Base-by-base conservation (phyloP, 2,888 invertebrate species). In the Lasioglossum malachurum region DNA sequence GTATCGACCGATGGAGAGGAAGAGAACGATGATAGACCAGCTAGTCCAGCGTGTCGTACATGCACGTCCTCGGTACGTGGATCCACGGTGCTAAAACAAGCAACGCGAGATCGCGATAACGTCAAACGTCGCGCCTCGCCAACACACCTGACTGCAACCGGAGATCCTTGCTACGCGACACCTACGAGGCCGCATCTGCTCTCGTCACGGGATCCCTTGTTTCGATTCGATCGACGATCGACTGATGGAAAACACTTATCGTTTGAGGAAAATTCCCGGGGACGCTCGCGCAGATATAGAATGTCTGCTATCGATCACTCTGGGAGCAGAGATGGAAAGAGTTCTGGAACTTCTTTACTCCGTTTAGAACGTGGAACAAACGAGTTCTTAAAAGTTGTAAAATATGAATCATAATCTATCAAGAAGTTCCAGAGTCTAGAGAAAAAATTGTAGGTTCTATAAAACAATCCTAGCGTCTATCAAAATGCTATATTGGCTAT, bases 101-200 rank as follows among this genome's bases (percentile, higher is more conserved):
- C 82, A 87, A 87, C 75, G 64, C 64, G 87, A 89, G 91, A 93
- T 92, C 88, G 84, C 88, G 93, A 93, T 93, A 92, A 92, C 89
- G 72, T 82, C 57, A 76, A 91, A 87, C 73, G 82, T 81, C 85
- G 82, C 86, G 82, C 77, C 87, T 88, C 79, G 84, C 90, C 71
- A 85, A 89, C 92, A 93, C 93, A 93, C 92, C 93, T 93, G 93
- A 93, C 92, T 92, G 94, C 93, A 94, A 93, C 89, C 90, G 90
- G 94, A 94, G 93, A 94, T 89, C 86, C 71, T 14, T 87, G 92
- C 91, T 90, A 94, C 86, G 89, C 90, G 94, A 93, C 91, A 93
- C 94, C 87, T 74, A 80, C 80, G 82, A 80, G 76, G 49, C 78
- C 80, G 60, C 89, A 90, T 90, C 90, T 90, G 87, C 91, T 89